phyloP scores from a whole-genome alignment of 2,113 vertebrate genomes.

The Pavo muticus region DNA sequence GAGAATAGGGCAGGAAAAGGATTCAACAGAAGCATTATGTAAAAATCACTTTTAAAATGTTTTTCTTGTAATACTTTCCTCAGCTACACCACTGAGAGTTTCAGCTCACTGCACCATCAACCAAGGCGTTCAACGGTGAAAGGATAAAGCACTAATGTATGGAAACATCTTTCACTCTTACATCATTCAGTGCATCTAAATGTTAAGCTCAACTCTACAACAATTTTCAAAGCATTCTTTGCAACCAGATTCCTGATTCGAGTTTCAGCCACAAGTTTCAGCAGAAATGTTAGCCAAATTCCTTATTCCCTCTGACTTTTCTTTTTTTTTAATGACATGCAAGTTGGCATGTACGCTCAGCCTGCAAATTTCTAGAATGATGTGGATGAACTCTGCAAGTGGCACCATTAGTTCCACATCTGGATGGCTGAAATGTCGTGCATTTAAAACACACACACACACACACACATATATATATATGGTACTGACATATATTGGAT shows the following conservation, averaged over 20 bases:
- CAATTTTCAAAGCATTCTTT: not conserved
- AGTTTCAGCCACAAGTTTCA: not conserved
- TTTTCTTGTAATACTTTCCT: not conserved
- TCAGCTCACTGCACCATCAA: not conserved
- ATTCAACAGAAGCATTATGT: not conserved
- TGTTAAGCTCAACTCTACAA: not conserved
- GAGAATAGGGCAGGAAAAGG: not conserved
- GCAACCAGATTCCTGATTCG: constrained; percentile 12
- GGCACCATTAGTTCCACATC: not conserved
- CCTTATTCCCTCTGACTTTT: not conserved
- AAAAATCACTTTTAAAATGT: not conserved
- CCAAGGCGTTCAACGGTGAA: not conserved
- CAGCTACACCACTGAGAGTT: not conserved
- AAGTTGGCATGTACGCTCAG: not conserved
- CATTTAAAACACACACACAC: not conserved
- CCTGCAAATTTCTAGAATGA: not conserved
- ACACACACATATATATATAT: no score
- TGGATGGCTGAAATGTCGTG: not conserved
- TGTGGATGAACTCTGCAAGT: not conserved
- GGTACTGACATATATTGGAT: not conserved
- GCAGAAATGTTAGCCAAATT: constrained; percentile 14
- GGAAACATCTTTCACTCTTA: not conserved
- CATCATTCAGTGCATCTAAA: not conserved
- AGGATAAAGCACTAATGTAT: not conserved
- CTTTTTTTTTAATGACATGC: not conserved